Conservation (phyloP, 2,888 invertebrate genomes). For the Adineta ricciae region DNA sequence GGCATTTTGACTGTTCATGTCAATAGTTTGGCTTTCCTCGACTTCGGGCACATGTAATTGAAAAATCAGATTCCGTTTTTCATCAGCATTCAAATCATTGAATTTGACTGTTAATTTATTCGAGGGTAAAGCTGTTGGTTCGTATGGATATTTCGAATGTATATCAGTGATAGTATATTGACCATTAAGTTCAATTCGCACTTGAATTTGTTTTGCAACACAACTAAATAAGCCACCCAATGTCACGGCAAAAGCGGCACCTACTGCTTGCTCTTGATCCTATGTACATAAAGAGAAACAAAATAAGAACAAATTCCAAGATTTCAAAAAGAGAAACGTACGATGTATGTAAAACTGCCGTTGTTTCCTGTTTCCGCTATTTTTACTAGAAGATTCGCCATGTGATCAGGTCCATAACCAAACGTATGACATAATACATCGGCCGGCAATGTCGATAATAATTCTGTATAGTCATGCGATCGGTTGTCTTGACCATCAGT, state of each 20-base stretch:
- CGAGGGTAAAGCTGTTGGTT: background rate
- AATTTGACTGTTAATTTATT: background rate
- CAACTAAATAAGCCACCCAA: background rate
- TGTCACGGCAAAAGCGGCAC: background rate
- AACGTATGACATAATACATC: background rate
- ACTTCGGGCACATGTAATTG: background rate
- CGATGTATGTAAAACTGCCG: background rate
- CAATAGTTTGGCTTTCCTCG: background rate
- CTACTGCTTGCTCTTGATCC: background rate
- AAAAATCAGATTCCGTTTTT: background rate
- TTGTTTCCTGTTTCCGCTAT: background rate
- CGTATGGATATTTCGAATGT: background rate
- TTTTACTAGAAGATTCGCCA: background rate
- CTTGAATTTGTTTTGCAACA: background rate
- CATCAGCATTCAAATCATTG: background rate
- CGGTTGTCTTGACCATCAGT: background rate
- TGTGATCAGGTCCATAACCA: background rate
- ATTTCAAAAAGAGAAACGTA: background rate
- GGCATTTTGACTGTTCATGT: background rate
- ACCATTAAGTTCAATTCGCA: background rate
- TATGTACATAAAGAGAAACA: too few species aligned
- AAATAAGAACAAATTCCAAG: background rate
- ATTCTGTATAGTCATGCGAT: background rate
- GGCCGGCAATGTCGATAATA: background rate
- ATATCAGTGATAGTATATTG: background rate